Conservation (phyloP, 1,140 invertebrate species). For the Harpegnathos saltator region DNA sequence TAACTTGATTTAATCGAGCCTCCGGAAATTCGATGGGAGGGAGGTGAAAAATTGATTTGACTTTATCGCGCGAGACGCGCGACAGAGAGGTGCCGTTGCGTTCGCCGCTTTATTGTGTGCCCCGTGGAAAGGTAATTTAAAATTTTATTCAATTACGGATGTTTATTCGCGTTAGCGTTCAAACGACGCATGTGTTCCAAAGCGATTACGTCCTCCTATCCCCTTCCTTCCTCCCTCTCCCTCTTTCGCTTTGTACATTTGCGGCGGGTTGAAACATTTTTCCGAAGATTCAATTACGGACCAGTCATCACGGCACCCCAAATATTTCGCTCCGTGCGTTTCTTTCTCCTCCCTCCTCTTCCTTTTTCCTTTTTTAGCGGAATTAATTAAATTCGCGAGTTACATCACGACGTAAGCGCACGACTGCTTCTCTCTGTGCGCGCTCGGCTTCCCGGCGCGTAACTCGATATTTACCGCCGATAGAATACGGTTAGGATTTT, state of each 20-base stretch:
- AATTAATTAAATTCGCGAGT: constrained; percentile 53
- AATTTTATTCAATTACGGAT: background rate
- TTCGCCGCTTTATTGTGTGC: background rate
- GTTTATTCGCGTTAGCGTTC: background rate
- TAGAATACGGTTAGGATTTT: constrained; percentile 26
- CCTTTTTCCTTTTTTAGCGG: constrained; percentile 7
- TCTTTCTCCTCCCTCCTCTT: background rate
- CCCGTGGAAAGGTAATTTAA: background rate
- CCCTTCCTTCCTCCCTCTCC: no score
- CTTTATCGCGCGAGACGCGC: background rate
- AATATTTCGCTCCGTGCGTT: constrained; percentile 2
- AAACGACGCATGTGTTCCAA: background rate
- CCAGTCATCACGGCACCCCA: background rate
- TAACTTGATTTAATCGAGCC: background rate
- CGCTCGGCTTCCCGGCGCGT: background rate
- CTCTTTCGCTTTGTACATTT: background rate
- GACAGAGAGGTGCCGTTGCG: constrained; percentile 4
- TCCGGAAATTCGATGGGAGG: background rate
- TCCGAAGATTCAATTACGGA: constrained; percentile 12
- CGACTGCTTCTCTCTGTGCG: background rate
- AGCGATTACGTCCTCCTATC: background rate
- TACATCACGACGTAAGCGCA: background rate
- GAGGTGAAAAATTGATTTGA: constrained; percentile 27
- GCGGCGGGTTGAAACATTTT: background rate
- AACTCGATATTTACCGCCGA: constrained; percentile 40